Evolutionary conservation across 2,888 invertebrate species (phyloP).

Genomic region (Noctua fimbriata): DNA sequence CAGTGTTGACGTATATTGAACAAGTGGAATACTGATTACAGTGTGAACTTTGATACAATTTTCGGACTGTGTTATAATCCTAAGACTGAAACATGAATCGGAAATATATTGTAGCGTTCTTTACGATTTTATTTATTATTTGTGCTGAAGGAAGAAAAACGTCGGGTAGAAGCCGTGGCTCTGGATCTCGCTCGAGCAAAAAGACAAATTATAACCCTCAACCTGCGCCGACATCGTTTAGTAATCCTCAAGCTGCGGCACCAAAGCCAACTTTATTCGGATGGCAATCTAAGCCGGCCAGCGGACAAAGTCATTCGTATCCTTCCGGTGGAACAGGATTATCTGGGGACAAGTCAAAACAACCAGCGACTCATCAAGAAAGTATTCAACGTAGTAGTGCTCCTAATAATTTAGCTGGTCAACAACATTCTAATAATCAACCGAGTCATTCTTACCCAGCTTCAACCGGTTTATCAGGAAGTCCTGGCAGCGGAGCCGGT

Average conservation of each 20-base stretch:
- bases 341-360: slow-evolving; percentile 80
- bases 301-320: slow-evolving; percentile 80
- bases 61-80: slow-evolving; percentile 23
- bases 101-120: slow-evolving; percentile 69
- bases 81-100: slow-evolving; percentile 74
- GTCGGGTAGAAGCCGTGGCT: slow-evolving; percentile 82
- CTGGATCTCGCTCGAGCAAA: slow-evolving; percentile 78
- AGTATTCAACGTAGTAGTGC: slow-evolving; percentile 80
- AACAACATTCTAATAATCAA: slow-evolving; percentile 73
- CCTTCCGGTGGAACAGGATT: slow-evolving; percentile 83
- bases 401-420: slow-evolving; percentile 73
- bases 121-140: slow-evolving; percentile 71
- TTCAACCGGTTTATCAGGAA: slow-evolving; percentile 83
- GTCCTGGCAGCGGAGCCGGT: slow-evolving; percentile 65
- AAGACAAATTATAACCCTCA: slow-evolving; percentile 80
- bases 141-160: slow-evolving; percentile 81
- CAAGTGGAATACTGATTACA: slow-evolving; percentile 34
- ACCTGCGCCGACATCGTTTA: slow-evolving; percentile 85
- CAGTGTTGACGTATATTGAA: slow-evolving; percentile 61
- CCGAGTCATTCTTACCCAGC: slow-evolving; percentile 80
- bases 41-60: slow-evolving; percentile 48
- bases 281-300: slow-evolving; percentile 79
- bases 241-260: slow-evolving; percentile 81
- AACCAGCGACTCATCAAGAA: slow-evolving; percentile 78
- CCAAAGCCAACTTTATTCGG: slow-evolving; percentile 82